Conservation (phyloP, 2,113 vertebrate genomes). For the Perognathus longimembris region DNA sequence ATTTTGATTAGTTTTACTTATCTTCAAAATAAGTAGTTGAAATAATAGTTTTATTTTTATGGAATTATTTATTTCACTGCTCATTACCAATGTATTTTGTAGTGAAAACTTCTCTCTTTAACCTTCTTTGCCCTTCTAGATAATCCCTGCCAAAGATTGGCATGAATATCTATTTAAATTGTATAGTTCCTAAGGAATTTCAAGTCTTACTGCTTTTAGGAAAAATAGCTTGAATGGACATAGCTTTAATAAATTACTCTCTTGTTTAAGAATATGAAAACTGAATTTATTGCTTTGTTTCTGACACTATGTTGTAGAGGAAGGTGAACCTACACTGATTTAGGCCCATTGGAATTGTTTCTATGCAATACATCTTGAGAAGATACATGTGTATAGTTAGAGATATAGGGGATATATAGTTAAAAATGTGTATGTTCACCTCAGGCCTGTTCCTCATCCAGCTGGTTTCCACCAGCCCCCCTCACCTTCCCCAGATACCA, state of each 20-base stretch:
- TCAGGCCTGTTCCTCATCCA: background rate
- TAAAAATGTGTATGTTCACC: background rate
- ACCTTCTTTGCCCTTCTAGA: constrained; percentile 6
- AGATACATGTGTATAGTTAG: background rate
- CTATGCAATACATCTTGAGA: background rate
- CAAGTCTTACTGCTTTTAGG: constrained; percentile 22
- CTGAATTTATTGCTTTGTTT: constrained; percentile 17
- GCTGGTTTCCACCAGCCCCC: background rate
- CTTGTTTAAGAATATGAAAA: constrained; percentile 39
- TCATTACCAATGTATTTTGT: constrained; percentile 37
- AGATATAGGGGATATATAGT: background rate
- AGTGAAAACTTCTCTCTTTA: background rate
- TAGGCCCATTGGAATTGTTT: background rate
- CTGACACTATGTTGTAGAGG: background rate
- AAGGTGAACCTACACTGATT: background rate
- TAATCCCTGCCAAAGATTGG: background rate
- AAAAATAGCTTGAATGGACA: background rate
- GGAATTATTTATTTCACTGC: background rate
- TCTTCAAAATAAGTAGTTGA: constrained; percentile 2
- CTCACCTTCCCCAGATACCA: background rate
- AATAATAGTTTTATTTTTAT: constrained; percentile 12
- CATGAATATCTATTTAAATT: background rate
- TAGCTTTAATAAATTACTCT: background rate
- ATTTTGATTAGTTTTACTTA: background rate
- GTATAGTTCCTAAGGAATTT: background rate